A percentile compares a stretch with the other conserved stretches of the same genome.
Evolutionary conservation across 2,113 vertebrate species (phyloP).

Genomic region (Abramis brama): DNA sequence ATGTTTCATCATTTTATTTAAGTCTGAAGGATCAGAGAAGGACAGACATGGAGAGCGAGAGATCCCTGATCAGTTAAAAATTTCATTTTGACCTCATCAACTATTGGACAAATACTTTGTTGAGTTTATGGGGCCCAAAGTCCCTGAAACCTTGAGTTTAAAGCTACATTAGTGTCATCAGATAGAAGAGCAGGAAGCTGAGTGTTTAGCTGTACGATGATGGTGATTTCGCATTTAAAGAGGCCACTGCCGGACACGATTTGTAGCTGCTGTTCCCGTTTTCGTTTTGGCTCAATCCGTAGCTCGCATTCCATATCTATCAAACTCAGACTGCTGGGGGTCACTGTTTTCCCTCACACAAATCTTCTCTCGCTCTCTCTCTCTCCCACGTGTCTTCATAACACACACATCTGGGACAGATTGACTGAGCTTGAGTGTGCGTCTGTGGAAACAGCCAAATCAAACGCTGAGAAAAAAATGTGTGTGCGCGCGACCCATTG

Average conservation of each 20-base stretch:
- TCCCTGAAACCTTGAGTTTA: not conserved
- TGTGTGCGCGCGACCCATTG: conserved; percentile 8
- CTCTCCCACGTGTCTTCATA: conserved; percentile 17
- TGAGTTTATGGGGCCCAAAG: not conserved
- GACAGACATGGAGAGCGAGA: not conserved
- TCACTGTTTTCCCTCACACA: conserved; percentile 55
- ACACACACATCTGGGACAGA: conserved; percentile 58
- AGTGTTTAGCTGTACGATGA: not conserved
- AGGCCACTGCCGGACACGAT: conserved; percentile 5
- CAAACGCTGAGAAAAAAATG: not conserved
- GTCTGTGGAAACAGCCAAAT: conserved; percentile 40
- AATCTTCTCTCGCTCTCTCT: not conserved
- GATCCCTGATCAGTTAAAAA: not conserved
- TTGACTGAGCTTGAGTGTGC: conserved; percentile 40
- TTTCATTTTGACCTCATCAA: not conserved
- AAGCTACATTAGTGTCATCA: conserved; percentile 15
- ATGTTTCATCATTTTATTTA: not conserved
- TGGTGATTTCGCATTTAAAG: not conserved
- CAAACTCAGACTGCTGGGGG: conserved; percentile 75
- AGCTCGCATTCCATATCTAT: conserved; percentile 70
- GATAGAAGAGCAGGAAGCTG: not conserved
- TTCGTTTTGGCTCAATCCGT: conserved; percentile 61
- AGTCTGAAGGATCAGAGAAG: too few species aligned
- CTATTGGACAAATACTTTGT: not conserved
- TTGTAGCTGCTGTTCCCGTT: conserved; percentile 24